phyloP scores from a whole-genome alignment of 2,797 vertebrate genomes.

The Spea hammondii region DNA sequence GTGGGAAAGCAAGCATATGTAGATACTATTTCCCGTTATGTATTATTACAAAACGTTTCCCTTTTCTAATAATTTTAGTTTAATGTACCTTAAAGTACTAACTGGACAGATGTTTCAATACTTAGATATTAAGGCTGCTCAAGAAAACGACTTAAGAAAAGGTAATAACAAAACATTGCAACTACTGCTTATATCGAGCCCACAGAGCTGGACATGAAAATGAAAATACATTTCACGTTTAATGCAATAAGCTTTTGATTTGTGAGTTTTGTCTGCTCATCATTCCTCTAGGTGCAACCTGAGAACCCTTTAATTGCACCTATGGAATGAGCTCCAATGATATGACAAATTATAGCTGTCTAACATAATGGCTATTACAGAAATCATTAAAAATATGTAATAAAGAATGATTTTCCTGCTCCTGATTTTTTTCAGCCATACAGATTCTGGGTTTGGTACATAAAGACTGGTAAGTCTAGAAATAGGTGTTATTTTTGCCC shows the following conservation, averaged over 20 bases:
- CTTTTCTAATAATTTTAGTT: background rate
- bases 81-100: background rate
- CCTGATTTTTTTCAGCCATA: slow-evolving; percentile 15
- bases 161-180: slow-evolving; percentile 6
- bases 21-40: too few species aligned
- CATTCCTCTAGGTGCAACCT: slow-evolving; percentile 18
- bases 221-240: slow-evolving; percentile 25
- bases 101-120: background rate
- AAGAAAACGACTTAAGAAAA: background rate
- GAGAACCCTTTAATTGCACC: slow-evolving; percentile 31
- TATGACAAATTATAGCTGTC: slow-evolving; percentile 46
- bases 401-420: slow-evolving; percentile 31
- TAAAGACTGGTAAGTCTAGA: background rate
- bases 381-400: slow-evolving; percentile 37
- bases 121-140: background rate
- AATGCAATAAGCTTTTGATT: slow-evolving; percentile 23
- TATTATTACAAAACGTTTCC: too few species aligned
- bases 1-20: too few species aligned
- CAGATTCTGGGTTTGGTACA: slow-evolving; percentile 11
- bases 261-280: slow-evolving; percentile 12
- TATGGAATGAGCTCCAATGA: slow-evolving; percentile 10
- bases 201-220: slow-evolving; percentile 6
- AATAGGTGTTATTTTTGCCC: slow-evolving; percentile 12
- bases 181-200: background rate
- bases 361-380: slow-evolving; percentile 31